Base-by-base conservation (phyloP, 2,113 vertebrate species). In the Lamprologus speciosus region DNA sequence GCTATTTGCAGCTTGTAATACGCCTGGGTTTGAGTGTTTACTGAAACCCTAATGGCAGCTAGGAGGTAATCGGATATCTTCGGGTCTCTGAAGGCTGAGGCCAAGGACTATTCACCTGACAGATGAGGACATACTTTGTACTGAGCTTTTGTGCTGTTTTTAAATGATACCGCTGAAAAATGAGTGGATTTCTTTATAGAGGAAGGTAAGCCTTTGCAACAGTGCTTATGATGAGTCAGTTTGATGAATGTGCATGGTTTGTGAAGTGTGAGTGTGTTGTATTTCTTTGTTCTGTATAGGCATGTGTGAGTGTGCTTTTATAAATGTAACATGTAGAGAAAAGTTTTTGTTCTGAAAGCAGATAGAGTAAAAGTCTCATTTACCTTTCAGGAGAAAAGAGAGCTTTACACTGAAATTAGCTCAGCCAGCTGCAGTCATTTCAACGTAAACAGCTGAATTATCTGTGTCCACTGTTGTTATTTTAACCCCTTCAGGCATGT, bases 141-240 rank as follows among this genome's bases (percentile, higher is more conserved):
- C 58, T 35, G 26, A 42, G 12, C 28, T 5, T 58, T 53, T 45
- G 28, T 10, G 10, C 17, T 51, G 6, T 16, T 19, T 42, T 21
- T 23, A 16, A 19, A 12, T 33, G 57, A 28, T 60, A 37, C 23
- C 11, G 53, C 51, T 85, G 65, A 75, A 75, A 78, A 14, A 96
- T 96, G 96, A 97, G 96, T 87, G 95, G 93, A 85, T 97, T 94
- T 93, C 91, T 96, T 7, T 96, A 96, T 54, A 91, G 96, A 82
- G 96, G 95, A 90, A 94, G 96, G 96, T 96, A 95, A 96, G 96
- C 16, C 17, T 78, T 81, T 65, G 45, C 23, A 80, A 7, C 81
- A 37, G 65, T 35, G 42, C 16, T 16, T 54, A 23, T 78, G 85
- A 75, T 80, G 82, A 83, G 82, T 84, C 65, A 65, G 10, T 65